A percentile compares a stretch with the other conserved stretches of the same genome.
Evolutionary conservation across 1,140 invertebrate species (phyloP).

Genomic region (Acromyrmex heyeri): DNA sequence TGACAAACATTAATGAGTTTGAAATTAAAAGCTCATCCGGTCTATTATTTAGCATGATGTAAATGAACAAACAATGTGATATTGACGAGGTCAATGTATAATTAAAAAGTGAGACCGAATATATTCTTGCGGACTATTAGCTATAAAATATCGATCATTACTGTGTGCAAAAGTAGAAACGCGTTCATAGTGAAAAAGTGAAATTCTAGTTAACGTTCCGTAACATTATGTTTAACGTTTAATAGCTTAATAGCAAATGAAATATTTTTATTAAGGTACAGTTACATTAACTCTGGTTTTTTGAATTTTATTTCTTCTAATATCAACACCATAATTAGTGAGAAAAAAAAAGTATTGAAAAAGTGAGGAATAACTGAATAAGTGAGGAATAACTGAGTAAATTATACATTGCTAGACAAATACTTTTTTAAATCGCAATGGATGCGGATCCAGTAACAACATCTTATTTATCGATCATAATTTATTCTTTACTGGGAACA

Average conservation of each 20-base stretch:
- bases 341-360: background rate
- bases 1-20: background rate
- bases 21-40: background rate
- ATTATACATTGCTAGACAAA: background rate
- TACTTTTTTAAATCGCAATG: slow-evolving; percentile 70
- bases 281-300: background rate
- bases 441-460: slow-evolving; percentile 73
- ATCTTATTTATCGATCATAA: slow-evolving; percentile 63
- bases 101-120: background rate
- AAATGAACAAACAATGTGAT: background rate
- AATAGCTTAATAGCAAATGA: background rate
- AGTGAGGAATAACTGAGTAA: background rate
- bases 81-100: slow-evolving; percentile 1
- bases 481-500: slow-evolving; percentile 75
- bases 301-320: background rate
- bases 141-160: slow-evolving; percentile 1
- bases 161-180: background rate
- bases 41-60: background rate
- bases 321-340: background rate
- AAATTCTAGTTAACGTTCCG: background rate
- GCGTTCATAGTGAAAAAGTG: background rate
- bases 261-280: background rate
- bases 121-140: background rate
- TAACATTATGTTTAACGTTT: too few species aligned
- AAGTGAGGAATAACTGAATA: too few species aligned